Base-by-base conservation (phyloP, 2,888 invertebrate species). In the Stomorhina lunata region DNA sequence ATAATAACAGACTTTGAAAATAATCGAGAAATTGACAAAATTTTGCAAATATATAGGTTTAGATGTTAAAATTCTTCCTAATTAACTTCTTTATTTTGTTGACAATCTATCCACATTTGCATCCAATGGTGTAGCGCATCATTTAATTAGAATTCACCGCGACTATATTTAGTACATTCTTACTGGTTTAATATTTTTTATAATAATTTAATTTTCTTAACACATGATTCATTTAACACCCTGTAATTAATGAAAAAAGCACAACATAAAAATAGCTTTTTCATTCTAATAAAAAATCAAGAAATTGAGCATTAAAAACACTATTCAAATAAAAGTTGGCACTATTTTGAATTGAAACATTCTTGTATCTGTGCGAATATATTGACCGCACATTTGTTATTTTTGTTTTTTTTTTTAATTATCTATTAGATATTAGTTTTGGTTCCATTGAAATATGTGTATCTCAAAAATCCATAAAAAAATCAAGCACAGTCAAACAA, bases 191-290 rank as follows among this genome's bases (percentile, higher is more conserved):
- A n/a, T n/a, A n/a, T n/a, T n/a, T n/a, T n/a, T n/a, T n/a, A 17
- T 17, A 7, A 17, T 7, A 17, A 37, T 37, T 37, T 10, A 37
- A 37, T 12, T 4, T 12, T 37, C 1, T 4, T 10, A 10, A 2
- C 0, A 2, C 6, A 4, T 43, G 29, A 20, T 57, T 3, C 6
- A 22, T 27, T 65, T 0, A n/a, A 50, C 72, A 78, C 78, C 78
- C 78, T 57, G 78, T 72, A 72, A 20, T 12, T 17, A 59, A 34
- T 29, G 3, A 12, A 50, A 69, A 40, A 78, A 68, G 53, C 40
- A 43, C 65, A 29, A 37, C 37, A 57, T 66, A 79, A 57, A 72
- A 72, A 72, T 59, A 79, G 55, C 5, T 66, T 65, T 40, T 29
- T 69, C 45, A 20, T 45, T 66, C 48, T 66, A 37, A 32, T 22